These are phyloP conservation scores for Cheracebus regulus DNA, from an alignment of 2,797 vertebrate species.

Conservation along the genomic window DNA sequence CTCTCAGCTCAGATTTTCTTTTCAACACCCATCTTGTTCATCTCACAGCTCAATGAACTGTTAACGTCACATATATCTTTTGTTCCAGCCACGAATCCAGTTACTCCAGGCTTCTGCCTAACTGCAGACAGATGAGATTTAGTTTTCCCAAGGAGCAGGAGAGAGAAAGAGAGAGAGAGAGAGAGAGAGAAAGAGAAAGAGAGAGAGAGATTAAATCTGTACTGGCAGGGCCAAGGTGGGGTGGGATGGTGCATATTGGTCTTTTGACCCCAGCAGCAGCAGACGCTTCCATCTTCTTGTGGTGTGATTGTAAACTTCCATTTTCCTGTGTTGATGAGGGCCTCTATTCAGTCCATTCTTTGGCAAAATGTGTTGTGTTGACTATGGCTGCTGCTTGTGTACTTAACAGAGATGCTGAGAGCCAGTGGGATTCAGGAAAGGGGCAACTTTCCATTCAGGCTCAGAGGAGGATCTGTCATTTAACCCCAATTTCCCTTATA, in stretches of 20 bases:
- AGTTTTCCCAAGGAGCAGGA: slow-evolving; percentile 68
- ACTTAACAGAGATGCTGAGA: not conserved
- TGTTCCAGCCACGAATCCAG: slow-evolving; percentile 82
- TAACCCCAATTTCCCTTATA: not conserved
- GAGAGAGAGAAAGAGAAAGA: slow-evolving; percentile 1
- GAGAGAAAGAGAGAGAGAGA: slow-evolving; percentile 2
- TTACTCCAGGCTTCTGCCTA: slow-evolving; percentile 76
- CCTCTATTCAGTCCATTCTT: not conserved
- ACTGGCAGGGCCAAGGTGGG: not conserved
- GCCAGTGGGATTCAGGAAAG: not conserved
- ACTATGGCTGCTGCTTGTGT: not conserved
- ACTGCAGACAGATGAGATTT: slow-evolving; percentile 80
- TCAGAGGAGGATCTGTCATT: not conserved
- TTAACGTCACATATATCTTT: slow-evolving; percentile 86
- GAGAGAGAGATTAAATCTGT: not conserved
- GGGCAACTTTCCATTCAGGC: not conserved
- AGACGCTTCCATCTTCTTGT: not conserved
- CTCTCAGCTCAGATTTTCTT: slow-evolving; percentile 82
- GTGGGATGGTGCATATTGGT: not conserved
- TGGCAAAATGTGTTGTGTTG: not conserved
- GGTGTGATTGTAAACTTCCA: not conserved
- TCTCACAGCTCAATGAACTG: slow-evolving; percentile 89
- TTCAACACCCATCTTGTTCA: slow-evolving; percentile 85
- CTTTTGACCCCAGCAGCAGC: not conserved
- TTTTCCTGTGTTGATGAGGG: not conserved